Evolutionary conservation across 2,797 vertebrate species (phyloP), one percentile per base, ranked within the genome.

Genomic region (Adelosebastes latens): DNA sequence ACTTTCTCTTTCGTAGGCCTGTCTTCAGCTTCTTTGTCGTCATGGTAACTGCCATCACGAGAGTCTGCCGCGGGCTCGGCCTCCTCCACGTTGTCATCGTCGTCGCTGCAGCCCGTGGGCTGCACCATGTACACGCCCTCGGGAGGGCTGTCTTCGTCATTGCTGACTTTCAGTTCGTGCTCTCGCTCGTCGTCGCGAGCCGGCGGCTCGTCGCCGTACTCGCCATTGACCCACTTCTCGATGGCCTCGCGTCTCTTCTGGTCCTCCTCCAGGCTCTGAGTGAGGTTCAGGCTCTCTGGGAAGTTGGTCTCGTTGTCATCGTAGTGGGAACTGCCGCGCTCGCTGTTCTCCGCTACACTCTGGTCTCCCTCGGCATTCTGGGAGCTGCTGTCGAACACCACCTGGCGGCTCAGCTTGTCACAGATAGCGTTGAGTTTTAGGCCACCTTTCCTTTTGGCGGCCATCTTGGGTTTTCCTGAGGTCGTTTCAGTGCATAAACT

Each of bases 401-500:
- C 98, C 94, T 99, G 98, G 89, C 98, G 98, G 95, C 98, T 99
- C 92, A 99, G 96, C 97, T 99, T 99, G 97, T 98, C 99, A 93
- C 99, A 99, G 96, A 99, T 99, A 86, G 98, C 98, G 0, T 99
- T 99, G 73, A 99, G 97, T 95, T 99, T 99, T 96, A 99, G 97
- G 97, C 99, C 99, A 93, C 99, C 98, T 97, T 99, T 99, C 95
- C 99, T 98, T 96, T 99, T 99, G 97, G 98, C 96, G 92, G 99
- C 99, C 99, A 99, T 99, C 56, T 98, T 96, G 95, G 97, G 94
- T 97, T 97, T 99, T 97, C 98, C 97, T 97, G 98, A 96, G 95
- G 97, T 97, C 91, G 96, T 95, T 97, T 99, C 97, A 95, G 97
- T 97, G 97, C 98, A 98, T 97, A 97, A 96, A 97, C 96, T 96